Evolutionary conservation across 2,888 invertebrate species (phyloP), one percentile per base, ranked within the genome.

Genomic region (Chymomyza caudatula): DNA sequence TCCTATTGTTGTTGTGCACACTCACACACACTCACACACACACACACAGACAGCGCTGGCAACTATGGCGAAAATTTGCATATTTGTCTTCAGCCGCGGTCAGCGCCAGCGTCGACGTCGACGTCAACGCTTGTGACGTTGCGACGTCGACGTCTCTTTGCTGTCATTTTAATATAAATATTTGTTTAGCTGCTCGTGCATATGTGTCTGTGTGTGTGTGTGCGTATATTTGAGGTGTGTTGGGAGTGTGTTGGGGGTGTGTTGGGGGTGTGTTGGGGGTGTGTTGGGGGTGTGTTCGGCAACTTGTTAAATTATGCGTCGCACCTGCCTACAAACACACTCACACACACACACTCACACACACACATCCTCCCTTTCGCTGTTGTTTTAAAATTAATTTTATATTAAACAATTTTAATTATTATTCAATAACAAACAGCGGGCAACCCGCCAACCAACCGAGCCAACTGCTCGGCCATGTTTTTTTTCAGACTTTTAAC

Each of bases 391-490:
- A 71, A 64, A 74, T 74, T 74, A 74, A 74, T 74, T 74, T 74
- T 64, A 71, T 68, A 71, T 74, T 71, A 71, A 74, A 74, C 75
- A 68, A 74, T 74, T 71, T 74, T 74, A 74, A 74, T 74, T 74
- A 74, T 64, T 74, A 68, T 74, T 65, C 75, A 65, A 74, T 74
- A 74, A 68, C 59, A 72, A 74, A 64, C 67, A 69, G 63, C 59
- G 59, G 64, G 64, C 19, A 62, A 57, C 60, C 69, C 51, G 2
- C 2, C 29, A 19, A 8, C 22, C 51, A 15, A 43, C 43, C 49
- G 2, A 20, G n/a, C 22, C 51, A 19, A 20, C 13, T 15, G 62
- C 62, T 15, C 15, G 55, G 57, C 54, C 65, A 70, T 20, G 51
- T 51, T 72, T 72, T 56, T n/a, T 67, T 63, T 56, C 56, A 72